These are phyloP conservation scores for Portevinia maculata DNA, from an alignment of 2,888 invertebrate genomes.

Conservation along the genomic window DNA sequence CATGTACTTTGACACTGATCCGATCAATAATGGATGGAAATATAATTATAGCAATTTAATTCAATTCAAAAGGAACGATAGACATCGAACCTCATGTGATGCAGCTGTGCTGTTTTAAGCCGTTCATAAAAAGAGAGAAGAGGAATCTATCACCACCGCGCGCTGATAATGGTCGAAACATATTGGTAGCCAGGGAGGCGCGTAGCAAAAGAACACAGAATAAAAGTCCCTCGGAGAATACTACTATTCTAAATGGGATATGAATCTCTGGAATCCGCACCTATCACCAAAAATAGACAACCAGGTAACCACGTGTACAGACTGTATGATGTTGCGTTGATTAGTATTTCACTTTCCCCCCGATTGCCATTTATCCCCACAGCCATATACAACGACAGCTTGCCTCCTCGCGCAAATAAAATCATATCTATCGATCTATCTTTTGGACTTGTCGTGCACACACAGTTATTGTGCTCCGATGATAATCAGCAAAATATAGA, in stretches of 20 bases:
- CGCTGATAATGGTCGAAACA: constrained; percentile 67
- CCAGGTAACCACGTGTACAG: constrained; percentile 73
- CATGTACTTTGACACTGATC: constrained; percentile 46
- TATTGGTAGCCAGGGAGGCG: constrained; percentile 63
- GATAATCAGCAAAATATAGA: constrained; percentile 69
- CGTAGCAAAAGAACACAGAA: constrained; percentile 50
- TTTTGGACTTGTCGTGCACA: constrained; percentile 46
- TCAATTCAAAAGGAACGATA: constrained; percentile 29
- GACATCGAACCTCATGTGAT: not conserved
- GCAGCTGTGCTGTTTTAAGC: constrained; percentile 39
- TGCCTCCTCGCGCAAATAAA: constrained; percentile 10
- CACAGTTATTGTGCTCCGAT: constrained; percentile 61
- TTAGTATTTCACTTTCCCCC: constrained; percentile 73
- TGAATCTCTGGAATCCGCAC: constrained; percentile 71
- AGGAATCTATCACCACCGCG: constrained; percentile 16
- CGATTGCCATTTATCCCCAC: constrained; percentile 36
- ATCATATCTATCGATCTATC: constrained; percentile 48
- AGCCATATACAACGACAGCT: constrained; percentile 7
- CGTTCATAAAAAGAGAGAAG: not conserved
- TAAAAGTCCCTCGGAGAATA: constrained; percentile 61
- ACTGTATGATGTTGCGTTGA: constrained; percentile 66
- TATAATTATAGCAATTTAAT: constrained; percentile 26
- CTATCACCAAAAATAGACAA: constrained; percentile 71
- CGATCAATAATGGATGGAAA: constrained; percentile 43
- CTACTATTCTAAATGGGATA: constrained; percentile 60